These are phyloP conservation scores for Antedon mediterranea DNA, from an alignment of 53 echinoderm and acorn worm species.

Conservation along the genomic window DNA sequence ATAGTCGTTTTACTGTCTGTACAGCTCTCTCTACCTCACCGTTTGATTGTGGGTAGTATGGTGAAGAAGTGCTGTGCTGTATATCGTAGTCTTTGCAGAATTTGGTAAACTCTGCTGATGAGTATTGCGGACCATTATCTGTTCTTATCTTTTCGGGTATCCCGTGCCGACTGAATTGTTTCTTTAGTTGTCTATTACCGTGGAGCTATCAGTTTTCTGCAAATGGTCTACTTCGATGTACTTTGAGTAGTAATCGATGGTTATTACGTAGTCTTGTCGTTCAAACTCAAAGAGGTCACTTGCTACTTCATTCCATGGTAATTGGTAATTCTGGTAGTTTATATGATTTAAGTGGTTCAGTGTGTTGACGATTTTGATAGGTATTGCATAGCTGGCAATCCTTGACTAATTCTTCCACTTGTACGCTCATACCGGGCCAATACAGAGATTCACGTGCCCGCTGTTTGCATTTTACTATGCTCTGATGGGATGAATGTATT, in stretches of 20 bases:
- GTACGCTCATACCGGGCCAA: too few relatives aligned
- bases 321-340: too few relatives aligned
- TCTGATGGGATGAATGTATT: slow-evolving; percentile 23
- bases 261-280: slow-evolving; percentile 7
- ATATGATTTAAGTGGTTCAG: too few relatives aligned
- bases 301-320: too few relatives aligned
- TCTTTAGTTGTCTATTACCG: slow-evolving; percentile 15
- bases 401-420: too few relatives aligned
- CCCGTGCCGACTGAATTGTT: slow-evolving; percentile 29
- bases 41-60: slow-evolving; percentile 35
- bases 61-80: slow-evolving; percentile 32
- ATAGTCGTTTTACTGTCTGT: slow-evolving; percentile 15
- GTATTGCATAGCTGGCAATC: too few relatives aligned
- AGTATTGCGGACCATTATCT: slow-evolving; percentile 30
- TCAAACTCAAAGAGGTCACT: too few relatives aligned
- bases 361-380: too few relatives aligned
- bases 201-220: slow-evolving; percentile 5
- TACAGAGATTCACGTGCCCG: too few relatives aligned
- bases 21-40: slow-evolving; percentile 30
- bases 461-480: slow-evolving; percentile 38
- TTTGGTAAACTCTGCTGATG: slow-evolving; percentile 12
- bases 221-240: slow-evolving; percentile 35
- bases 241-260: slow-evolving; percentile 43
- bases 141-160: slow-evolving; percentile 27
- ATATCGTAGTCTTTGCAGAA: slow-evolving; percentile 25